Conservation (phyloP, 2,113 vertebrate species). For the Solea solea region DNA sequence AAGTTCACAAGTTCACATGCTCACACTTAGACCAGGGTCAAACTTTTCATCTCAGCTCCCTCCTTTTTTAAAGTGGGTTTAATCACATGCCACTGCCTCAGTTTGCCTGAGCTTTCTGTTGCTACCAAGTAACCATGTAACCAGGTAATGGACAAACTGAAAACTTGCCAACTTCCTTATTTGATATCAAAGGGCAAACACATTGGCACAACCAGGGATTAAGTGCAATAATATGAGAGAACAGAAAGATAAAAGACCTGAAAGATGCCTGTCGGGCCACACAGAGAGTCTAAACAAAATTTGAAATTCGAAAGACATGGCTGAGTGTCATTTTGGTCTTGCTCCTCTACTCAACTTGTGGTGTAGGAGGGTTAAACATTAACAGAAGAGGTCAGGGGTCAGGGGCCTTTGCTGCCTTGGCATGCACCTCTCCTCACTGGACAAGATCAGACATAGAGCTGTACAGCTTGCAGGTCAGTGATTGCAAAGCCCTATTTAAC, state of each 20-base stretch:
- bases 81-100: slow-evolving; percentile 16
- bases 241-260: slow-evolving; percentile 15
- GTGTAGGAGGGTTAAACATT: slow-evolving; percentile 55
- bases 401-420: slow-evolving; percentile 37
- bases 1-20: slow-evolving; percentile 29
- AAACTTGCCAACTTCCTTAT: slow-evolving; percentile 39
- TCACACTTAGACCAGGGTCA: slow-evolving; percentile 14
- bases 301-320: background rate
- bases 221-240: slow-evolving; percentile 18
- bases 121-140: slow-evolving; percentile 48
- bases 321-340: background rate
- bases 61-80: slow-evolving; percentile 35
- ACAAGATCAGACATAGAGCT: slow-evolving; percentile 19
- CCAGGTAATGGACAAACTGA: slow-evolving; percentile 56
- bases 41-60: slow-evolving; percentile 44
- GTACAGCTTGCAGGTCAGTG: background rate
- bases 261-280: background rate
- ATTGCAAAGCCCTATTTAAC: background rate
- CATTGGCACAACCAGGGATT: slow-evolving; percentile 3
- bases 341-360: background rate
- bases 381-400: slow-evolving; percentile 60
- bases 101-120: slow-evolving; percentile 22
- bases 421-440: slow-evolving; percentile 30
- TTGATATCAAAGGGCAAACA: slow-evolving; percentile 15
- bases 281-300: no score